Percentiles rank a stretch among this genome's conserved stretches.
These are phyloP conservation scores for Cygnus buccinator DNA, from an alignment of 2,113 vertebrate species.

Conservation along the genomic window DNA sequence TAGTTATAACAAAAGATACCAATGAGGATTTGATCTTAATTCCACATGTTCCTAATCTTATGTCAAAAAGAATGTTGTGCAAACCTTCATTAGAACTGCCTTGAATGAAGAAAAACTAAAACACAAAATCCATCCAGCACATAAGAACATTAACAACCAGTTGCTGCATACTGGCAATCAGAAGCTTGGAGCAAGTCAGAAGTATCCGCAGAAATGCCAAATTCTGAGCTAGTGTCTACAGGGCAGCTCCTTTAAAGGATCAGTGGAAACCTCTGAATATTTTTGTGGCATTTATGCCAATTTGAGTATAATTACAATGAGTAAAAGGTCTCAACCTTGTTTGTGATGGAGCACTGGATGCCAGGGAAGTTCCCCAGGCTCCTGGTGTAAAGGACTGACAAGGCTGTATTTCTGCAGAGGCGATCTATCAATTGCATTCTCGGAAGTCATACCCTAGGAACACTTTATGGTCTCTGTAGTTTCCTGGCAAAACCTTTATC, in stretches of 20 bases:
- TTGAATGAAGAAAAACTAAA: neutral
- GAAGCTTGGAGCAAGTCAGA: accelerated
- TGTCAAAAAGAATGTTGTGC: neutral
- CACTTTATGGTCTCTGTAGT: neutral
- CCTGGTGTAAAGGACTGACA: neutral
- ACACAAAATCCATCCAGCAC: neutral
- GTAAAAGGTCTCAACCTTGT: neutral
- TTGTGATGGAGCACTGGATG: neutral
- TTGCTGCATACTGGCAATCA: neutral
- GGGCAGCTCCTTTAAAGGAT: neutral
- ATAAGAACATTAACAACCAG: neutral
- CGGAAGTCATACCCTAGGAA: neutral
- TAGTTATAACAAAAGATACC: neutral
- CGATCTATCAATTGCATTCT: neutral
- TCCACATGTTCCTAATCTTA: neutral
- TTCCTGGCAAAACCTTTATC: neutral
- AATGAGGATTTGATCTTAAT: neutral
- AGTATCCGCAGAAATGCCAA: neutral
- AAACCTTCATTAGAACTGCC: neutral
- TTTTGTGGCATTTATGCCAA: neutral
- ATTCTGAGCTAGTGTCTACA: neutral
- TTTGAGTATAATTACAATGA: neutral
- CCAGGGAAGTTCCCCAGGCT: neutral
- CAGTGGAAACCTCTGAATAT: neutral
- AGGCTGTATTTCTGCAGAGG: neutral